Conservation (phyloP, 2,888 invertebrate genomes). For the Euzetes globulus region DNA sequence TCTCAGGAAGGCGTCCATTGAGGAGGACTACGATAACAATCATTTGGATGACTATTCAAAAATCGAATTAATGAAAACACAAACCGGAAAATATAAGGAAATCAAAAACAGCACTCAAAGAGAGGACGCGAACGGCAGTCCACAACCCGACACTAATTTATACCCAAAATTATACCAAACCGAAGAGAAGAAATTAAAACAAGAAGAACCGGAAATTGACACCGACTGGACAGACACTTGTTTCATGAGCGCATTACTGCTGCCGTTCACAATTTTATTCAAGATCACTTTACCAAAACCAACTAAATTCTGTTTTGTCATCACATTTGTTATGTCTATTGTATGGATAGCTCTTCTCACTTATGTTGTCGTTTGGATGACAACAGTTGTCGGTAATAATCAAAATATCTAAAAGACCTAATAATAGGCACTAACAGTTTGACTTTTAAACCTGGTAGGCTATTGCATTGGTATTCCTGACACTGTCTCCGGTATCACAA, state of each 20-base stretch:
- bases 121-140: neutral
- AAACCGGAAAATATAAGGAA: conserved; percentile 32
- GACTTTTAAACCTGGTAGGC: conserved; percentile 35
- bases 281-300: conserved; percentile 32
- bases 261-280: conserved; percentile 30
- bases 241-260: conserved; percentile 13
- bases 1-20: conserved; percentile 5
- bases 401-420: neutral
- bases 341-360: conserved; percentile 87
- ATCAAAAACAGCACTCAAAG: neutral
- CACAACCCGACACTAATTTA: neutral
- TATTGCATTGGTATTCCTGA: conserved; percentile 41
- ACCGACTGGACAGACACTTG: conserved; percentile 27
- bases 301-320: conserved; percentile 54
- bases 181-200: neutral
- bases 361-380: conserved; percentile 94
- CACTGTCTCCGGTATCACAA: conserved; percentile 41
- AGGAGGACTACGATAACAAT: conserved; percentile 17
- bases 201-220: conserved; percentile 14
- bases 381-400: conserved; percentile 56
- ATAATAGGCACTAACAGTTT: neutral
- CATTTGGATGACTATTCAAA: conserved; percentile 28
- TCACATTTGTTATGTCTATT: conserved; percentile 86
- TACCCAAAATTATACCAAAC: neutral
- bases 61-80: conserved; percentile 26